These are phyloP conservation scores for Anguilla marmorata DNA, from an alignment of 2,797 vertebrate genomes.

Conservation along the genomic window DNA sequence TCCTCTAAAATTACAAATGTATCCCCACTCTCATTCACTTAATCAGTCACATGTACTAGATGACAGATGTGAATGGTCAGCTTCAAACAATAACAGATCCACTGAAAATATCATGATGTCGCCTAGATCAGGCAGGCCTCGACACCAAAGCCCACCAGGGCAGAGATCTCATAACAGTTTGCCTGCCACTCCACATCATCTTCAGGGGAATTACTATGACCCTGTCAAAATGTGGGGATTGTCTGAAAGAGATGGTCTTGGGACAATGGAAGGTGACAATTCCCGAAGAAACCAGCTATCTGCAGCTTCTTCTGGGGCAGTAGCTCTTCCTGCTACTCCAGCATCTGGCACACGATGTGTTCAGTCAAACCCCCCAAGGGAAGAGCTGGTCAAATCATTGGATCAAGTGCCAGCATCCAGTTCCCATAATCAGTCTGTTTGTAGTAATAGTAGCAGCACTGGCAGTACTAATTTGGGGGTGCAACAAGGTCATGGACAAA, in stretches of 20 bases:
- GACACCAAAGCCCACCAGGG: conserved; percentile 51
- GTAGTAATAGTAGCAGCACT: conserved; percentile 15
- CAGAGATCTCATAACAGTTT: conserved; percentile 54
- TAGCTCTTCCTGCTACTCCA: conserved; percentile 48
- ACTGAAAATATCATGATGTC: conserved; percentile 70
- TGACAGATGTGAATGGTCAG: conserved; percentile 64
- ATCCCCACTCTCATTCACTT: conserved; percentile 66
- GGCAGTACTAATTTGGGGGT: conserved; percentile 60
- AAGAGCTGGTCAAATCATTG: conserved; percentile 64
- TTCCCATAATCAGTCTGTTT: conserved; percentile 49
- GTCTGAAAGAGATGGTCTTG: conserved; percentile 57
- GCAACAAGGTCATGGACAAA: conserved; percentile 40
- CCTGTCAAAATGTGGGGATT: conserved; percentile 73
- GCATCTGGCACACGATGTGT: conserved; percentile 44
- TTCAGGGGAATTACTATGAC: conserved; percentile 69
- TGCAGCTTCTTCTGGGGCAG: conserved; percentile 51
- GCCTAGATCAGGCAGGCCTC: conserved; percentile 38
- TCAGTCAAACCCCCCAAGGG: conserved; percentile 65
- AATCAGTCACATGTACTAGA: conserved; percentile 68
- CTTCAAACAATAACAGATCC: conserved; percentile 64
- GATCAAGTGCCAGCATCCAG: conserved; percentile 50
- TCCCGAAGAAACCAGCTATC: conserved; percentile 62
- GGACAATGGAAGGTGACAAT: conserved; percentile 63
- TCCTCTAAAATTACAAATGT: conserved; percentile 70
- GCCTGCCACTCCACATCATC: conserved; percentile 57